Conservation (phyloP, 2,888 invertebrate species). For the Amphipyra berbera region DNA sequence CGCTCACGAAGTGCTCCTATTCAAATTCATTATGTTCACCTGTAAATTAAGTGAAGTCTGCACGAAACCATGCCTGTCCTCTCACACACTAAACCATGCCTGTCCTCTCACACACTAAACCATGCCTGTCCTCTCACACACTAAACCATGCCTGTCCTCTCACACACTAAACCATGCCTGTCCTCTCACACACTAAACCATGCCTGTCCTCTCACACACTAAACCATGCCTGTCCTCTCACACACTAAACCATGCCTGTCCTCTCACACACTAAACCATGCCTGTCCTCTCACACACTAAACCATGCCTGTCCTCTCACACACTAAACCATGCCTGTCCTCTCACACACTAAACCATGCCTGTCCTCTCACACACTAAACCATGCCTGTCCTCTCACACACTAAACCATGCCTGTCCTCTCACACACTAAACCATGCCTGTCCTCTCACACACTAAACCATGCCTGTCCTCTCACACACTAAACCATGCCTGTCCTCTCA, state of each 20-base stretch:
- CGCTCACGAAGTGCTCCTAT: conserved; percentile 5
- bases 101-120: not conserved
- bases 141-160: no score
- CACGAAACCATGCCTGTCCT: not conserved
- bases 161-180: not conserved
- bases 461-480: no score
- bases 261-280: not conserved
- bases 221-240: not conserved
- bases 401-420: no score
- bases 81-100: not conserved
- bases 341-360: not conserved
- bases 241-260: no score
- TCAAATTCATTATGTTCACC: conserved; percentile 24
- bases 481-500: not conserved
- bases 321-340: not conserved
- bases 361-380: no score
- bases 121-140: not conserved
- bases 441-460: not conserved
- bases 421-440: not conserved
- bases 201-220: no score
- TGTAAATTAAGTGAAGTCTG: conserved; percentile 23
- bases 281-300: not conserved
- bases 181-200: not conserved
- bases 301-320: no score
- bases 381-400: not conserved